Evolutionary conservation across 2,797 vertebrate genomes (phyloP), one percentile per base, ranked within the genome.

Genomic region (Hydrolagus colliei): DNA sequence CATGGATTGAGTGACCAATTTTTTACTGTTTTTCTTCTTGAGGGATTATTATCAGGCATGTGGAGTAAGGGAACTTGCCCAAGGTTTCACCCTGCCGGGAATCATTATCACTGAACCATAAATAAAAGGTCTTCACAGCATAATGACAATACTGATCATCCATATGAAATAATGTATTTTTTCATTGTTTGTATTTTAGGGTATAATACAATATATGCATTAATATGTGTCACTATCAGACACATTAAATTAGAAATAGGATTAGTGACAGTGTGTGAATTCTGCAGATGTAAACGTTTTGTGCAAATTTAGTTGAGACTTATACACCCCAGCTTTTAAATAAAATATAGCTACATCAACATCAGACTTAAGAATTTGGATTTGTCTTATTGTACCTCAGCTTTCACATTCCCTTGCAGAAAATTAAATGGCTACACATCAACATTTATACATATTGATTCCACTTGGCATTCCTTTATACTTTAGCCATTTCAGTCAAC

Each of bases 151-250:
- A 84, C 9, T 84, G 2, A 67, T 61, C 11, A 80, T 80, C 77
- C 20, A 84, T 12, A 84, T 84, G 79, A 84, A 84, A 84, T 84
- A 71, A 84, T 84, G 32, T 82, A 84, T 67, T 84, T 76, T 52
- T 84, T 82, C 65, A 82, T 14, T 68, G 62, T 20, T 35, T 68
- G n/a, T 59, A 84, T 71, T 84, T 41, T 12, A 82, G 27, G 62
- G 78, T 41, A 4, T 67, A 82, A 71, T 82, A 10, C 14, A 82
- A 32, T 68, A 68, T 35, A 82, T 52, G 8, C 32, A 68, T 68
- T 84, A 52, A 35, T 67, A 41, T 35, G 16, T 84, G 41, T 84
- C 52, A n/a, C 18, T 61, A 61, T 77, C 52, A 61, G 75, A 77
- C 71, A 82, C 27, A 84, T 14, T 68, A 9, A 27, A 68, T 35